Base-by-base conservation (phyloP, 2,113 vertebrate species). In the Siniperca knerii region DNA sequence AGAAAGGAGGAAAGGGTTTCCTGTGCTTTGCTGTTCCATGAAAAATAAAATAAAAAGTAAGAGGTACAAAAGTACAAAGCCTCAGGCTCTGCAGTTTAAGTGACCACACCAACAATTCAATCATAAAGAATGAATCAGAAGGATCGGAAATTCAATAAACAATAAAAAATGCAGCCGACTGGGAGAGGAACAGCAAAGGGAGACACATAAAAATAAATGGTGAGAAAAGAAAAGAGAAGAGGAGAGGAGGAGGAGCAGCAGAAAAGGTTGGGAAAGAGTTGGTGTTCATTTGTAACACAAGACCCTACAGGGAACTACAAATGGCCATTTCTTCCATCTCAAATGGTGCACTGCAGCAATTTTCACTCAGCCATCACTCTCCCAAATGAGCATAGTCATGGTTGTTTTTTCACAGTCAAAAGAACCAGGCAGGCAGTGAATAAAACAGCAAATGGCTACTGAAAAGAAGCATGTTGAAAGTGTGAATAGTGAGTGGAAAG, bases 311-410 rank as follows among this genome's bases (percentile, higher is more conserved):
- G 94, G 93, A 93, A 79, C 81, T 55, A 84, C 75, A 83, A 93
- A 93, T 86, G 89, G 86, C 89, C 85, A 87, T 88, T 90, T 90
- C 84, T 88, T 82, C 62, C 75, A 1, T 86, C 81, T 91, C 81
- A 82, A 89, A 92, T 93, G 91, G 79, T 90, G 92, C 92, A 92
- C 81, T 92, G 93, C 92, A 94, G 90, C 87, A 90, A 69, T 81
- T 81, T 73, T 71, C 89, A 64, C 85, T 77, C 68, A 73, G 52
- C 77, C 35, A 61, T 84, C 83, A 66, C 70, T 87, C 82, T 83
- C 46, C 52, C 77, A 85, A 88, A 92, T 70, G 83, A 92, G 75
- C 77, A 35, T 0, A 44, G 85, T 52, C 10, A 4, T 2, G 50
- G 79, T 78, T 8, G 61, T 89, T 86, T 84, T 80, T 80, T 85